Conservation (phyloP, 2,113 vertebrate species). For the Clarias gariepinus region DNA sequence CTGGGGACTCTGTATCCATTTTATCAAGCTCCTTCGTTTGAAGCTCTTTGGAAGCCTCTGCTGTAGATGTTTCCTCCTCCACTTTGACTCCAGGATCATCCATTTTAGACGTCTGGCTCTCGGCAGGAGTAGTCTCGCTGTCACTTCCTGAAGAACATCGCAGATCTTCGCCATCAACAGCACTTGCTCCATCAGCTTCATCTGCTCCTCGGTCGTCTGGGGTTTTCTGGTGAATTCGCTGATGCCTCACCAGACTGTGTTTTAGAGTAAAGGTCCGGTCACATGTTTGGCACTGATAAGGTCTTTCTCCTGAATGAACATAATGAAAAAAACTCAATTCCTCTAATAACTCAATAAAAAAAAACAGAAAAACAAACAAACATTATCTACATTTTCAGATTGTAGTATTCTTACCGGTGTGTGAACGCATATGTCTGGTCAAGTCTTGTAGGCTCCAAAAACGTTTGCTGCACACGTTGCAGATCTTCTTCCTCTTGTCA, state of each 20-base stretch:
- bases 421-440: constrained; percentile 95
- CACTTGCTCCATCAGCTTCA: constrained; percentile 67
- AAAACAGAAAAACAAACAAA: background rate
- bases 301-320: constrained; percentile 82
- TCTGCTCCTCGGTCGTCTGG: constrained; percentile 66
- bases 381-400: background rate
- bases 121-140: constrained; percentile 77
- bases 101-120: constrained; percentile 72
- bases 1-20: constrained; percentile 7
- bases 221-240: constrained; percentile 91
- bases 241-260: constrained; percentile 96
- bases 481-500: constrained; percentile 98
- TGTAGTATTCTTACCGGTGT: constrained; percentile 82
- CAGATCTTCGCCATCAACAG: constrained; percentile 39
- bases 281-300: constrained; percentile 93
- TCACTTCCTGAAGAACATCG: constrained; percentile 67
- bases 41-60: constrained; percentile 30
- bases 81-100: constrained; percentile 24
- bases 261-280: constrained; percentile 96
- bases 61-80: constrained; percentile 21
- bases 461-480: constrained; percentile 89
- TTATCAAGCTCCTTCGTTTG: constrained; percentile 19
- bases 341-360: background rate
- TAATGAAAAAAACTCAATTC: background rate
- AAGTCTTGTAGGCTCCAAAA: constrained; percentile 99